Base-by-base conservation (phyloP, 2,797 vertebrate genomes). In the Kryptopterus vitreolus region DNA sequence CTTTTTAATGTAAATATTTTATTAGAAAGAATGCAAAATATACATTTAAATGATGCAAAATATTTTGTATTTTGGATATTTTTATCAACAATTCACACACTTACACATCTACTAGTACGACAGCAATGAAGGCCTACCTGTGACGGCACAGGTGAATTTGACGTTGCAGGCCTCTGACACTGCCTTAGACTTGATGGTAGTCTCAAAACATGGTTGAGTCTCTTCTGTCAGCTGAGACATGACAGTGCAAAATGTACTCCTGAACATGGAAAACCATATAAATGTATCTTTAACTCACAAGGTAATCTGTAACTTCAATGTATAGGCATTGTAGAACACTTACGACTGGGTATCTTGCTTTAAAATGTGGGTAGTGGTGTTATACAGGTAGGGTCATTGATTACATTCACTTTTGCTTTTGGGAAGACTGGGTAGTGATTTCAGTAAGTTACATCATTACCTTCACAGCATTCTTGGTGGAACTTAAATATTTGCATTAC, bases 161-260 rank as follows among this genome's bases (percentile, higher is more conserved):
- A 96, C 96, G 70, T 98, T 98, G 85, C 95, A 95, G 82, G 96
- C 92, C 89, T 98, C 95, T 6, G 96, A 99, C 83, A 99, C 97
- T 59, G 98, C 95, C 77, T 94, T 96, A 76, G 98, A 96, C 91
- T 96, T 97, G 89, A 99, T 91, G 4, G 98, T 99, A 83, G 94
- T 96, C 87, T 99, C 96, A 84, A 99, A 99, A 22, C 94, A 92
- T 0, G 98, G 98, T 88, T 99, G 98, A 68, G 96, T 95, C 88
- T 99, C 98, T 79, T 99, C 98, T 0, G 97, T 98, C 88, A 99
- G 93, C 89, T 99, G 98, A 86, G 98, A 95, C 92, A 99, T 99
- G 88, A 99, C 95, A 75, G 92, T 96, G 92, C 98, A 99, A 89
- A 99, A 94, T 59, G 97, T 98, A 93, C 96, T 98, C 95, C 98